Evolutionary conservation across 1,140 invertebrate genomes (phyloP).

Genomic region (Aphelenchoides fujianensis): DNA sequence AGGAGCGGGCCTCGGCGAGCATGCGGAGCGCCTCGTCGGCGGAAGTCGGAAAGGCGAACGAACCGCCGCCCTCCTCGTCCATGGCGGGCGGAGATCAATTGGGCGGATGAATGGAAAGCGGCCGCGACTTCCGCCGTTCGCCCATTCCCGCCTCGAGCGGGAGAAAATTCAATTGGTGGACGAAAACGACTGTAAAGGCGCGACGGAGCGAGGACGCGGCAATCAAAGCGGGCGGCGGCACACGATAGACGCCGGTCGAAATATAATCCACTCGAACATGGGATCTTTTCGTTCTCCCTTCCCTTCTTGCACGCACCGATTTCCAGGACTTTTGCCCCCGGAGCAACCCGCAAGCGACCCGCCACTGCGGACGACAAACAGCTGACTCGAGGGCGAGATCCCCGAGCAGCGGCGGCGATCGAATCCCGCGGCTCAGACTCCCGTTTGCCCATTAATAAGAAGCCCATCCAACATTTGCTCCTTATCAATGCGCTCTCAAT

Average conservation of each 20-base stretch:
- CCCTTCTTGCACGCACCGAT: too few relatives aligned
- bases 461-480: background rate
- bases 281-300: background rate
- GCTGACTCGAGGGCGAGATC: background rate
- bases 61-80: background rate
- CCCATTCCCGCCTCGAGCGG: background rate
- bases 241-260: too few relatives aligned
- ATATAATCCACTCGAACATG: background rate
- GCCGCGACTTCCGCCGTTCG: background rate
- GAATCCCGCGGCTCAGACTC: background rate
- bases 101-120: background rate
- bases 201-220: too few relatives aligned
- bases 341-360: background rate
- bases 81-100: background rate
- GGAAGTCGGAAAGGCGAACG: background rate
- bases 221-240: too few relatives aligned
- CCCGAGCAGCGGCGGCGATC: too few relatives aligned
- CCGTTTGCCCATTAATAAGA: conserved; percentile 1
- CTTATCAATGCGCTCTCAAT: background rate
- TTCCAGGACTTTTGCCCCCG: background rate
- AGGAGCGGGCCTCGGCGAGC: background rate
- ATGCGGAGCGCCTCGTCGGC: conserved; percentile 4
- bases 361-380: background rate
- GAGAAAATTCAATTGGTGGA: background rate
- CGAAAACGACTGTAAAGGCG: background rate